Conservation (phyloP, 2,113 vertebrate species). For the Ariopsis seemanni region DNA sequence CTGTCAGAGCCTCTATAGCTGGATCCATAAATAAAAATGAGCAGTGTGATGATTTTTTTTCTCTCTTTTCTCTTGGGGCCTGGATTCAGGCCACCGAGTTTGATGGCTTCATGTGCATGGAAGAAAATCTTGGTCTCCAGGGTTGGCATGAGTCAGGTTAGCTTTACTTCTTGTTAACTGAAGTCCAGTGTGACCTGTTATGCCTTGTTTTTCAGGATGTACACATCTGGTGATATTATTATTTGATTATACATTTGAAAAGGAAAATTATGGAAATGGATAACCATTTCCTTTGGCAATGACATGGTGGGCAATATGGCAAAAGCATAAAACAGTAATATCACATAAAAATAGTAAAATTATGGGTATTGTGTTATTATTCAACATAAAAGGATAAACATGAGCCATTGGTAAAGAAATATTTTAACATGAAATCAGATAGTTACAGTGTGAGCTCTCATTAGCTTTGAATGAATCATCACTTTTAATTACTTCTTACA, state of each 20-base stretch:
- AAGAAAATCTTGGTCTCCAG: not conserved
- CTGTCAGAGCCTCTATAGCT: slow-evolving; percentile 24
- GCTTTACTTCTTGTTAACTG: not conserved
- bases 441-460: not conserved
- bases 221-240: not conserved
- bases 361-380: not conserved
- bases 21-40: slow-evolving; percentile 34
- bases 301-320: not conserved
- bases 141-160: not conserved
- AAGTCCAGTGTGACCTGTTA: not conserved
- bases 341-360: not conserved
- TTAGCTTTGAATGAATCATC: too few relatives aligned
- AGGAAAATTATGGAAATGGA: not conserved
- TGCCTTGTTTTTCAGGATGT: not conserved
- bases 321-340: not conserved
- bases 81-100: slow-evolving; percentile 24
- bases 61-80: slow-evolving; percentile 4
- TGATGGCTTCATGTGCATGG: not conserved
- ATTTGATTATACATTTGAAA: not conserved
- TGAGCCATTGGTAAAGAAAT: not conserved
- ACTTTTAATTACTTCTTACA: not conserved
- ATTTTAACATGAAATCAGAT: not conserved
- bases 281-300: not conserved
- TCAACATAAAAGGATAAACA: not conserved
- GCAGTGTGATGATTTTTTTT: slow-evolving; percentile 17